Conservation (phyloP, 2,113 vertebrate genomes). For the Leuciscus idus region DNA sequence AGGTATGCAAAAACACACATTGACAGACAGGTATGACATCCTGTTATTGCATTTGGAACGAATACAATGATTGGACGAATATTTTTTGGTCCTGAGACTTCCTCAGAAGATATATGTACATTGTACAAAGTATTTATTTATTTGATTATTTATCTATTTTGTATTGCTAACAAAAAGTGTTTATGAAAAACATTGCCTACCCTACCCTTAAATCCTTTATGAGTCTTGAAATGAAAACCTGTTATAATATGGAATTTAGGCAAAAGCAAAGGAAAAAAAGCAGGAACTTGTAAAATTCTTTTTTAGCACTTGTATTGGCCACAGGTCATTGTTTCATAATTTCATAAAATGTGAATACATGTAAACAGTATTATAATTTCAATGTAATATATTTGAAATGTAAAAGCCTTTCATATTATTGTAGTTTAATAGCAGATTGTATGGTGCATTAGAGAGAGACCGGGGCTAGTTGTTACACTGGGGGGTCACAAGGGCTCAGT, state of each 20-base stretch:
- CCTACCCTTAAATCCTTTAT: background rate
- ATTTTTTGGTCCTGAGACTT: no score
- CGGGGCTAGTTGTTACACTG: background rate
- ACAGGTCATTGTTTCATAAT: background rate
- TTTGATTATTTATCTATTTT: no score
- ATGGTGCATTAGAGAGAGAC: background rate
- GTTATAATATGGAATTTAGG: background rate
- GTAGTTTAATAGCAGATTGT: background rate
- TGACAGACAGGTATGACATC: no score
- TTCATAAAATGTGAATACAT: background rate
- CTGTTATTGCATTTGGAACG: no score
- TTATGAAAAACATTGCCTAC: no score
- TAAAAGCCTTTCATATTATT: background rate
- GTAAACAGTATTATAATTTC: background rate
- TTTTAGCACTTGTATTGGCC: background rate
- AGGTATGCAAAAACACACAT: no score
- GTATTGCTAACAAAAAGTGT: no score
- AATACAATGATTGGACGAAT: no score
- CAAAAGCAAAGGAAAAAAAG: background rate
- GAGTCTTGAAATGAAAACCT: background rate
- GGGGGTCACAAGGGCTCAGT: background rate
- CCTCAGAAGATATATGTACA: no score
- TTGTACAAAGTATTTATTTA: no score
- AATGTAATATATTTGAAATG: background rate
- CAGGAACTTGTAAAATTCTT: background rate